Percentiles rank a stretch among this genome's conserved stretches.
Evolutionary conservation across 2,888 invertebrate genomes (phyloP).

Genomic region (Caenorhabditis sp.): DNA sequence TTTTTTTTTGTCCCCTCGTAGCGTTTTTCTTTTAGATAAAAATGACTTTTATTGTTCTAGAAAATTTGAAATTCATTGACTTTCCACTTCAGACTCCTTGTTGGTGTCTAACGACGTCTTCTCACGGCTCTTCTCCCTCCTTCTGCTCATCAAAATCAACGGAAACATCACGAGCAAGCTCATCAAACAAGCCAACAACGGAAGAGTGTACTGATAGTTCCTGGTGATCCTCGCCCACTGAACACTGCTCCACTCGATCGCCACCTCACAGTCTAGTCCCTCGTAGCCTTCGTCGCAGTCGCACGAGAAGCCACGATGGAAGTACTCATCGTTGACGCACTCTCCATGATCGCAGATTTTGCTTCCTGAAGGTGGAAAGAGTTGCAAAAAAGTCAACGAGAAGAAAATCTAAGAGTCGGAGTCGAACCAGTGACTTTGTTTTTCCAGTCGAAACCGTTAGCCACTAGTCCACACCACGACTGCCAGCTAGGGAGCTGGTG

Average conservation of each 20-base stretch:
- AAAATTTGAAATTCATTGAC: neutral
- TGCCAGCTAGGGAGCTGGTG: neutral
- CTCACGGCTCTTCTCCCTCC: neutral
- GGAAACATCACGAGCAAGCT: constrained; percentile 17
- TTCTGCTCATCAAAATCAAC: constrained; percentile 7
- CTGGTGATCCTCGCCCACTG: neutral
- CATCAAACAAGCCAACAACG: constrained; percentile 30
- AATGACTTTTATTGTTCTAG: neutral
- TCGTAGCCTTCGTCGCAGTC: constrained; percentile 39
- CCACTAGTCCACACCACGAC: neutral
- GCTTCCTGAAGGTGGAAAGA: constrained; percentile 32
- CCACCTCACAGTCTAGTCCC: constrained; percentile 58
- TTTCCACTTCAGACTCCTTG: neutral
- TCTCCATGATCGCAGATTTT: constrained; percentile 44
- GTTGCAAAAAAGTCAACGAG: neutral
- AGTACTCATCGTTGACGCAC: constrained; percentile 60
- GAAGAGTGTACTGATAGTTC: constrained; percentile 17
- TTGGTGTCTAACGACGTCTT: neutral
- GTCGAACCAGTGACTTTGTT: neutral
- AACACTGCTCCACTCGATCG: neutral
- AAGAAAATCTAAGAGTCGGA: neutral
- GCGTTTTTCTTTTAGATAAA: too few species aligned
- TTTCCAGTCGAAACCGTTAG: neutral
- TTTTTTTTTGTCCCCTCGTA: too few species aligned
- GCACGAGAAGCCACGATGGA: constrained; percentile 59